These are phyloP conservation scores for Chlamydotis undulata DNA, from an alignment of 2,113 vertebrate genomes.

Conservation along the genomic window DNA sequence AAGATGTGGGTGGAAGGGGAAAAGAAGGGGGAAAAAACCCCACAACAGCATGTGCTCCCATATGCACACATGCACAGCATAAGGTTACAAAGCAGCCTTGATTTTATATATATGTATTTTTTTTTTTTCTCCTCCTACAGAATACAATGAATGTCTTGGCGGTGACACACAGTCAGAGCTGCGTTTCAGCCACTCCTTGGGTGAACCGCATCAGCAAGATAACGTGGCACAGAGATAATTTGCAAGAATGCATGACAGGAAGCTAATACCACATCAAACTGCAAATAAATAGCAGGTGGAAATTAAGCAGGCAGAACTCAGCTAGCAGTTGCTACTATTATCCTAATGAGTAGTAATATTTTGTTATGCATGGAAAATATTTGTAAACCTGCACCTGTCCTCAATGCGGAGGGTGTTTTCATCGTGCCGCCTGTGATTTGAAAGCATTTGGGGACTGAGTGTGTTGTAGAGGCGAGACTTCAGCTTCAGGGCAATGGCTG, in stretches of 20 bases:
- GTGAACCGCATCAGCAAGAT: constrained; percentile 17
- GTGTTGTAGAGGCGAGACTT: not conserved
- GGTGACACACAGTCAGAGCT: not conserved
- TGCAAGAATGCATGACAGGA: constrained; percentile 38
- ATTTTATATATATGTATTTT: not conserved
- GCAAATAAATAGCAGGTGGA: constrained; percentile 37
- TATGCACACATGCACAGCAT: not conserved
- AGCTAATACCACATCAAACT: constrained; percentile 62
- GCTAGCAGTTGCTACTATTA: constrained; percentile 51
- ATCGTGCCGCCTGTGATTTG: not conserved
- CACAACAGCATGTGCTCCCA: not conserved
- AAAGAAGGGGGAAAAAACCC: not conserved
- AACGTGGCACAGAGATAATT: not conserved
- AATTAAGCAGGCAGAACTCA: constrained; percentile 49
- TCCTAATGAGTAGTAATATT: constrained; percentile 29
- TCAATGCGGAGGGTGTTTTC: not conserved
- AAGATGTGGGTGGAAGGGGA: not conserved
- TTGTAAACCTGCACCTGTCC: not conserved
- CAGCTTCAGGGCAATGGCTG: not conserved
- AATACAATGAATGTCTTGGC: not conserved
- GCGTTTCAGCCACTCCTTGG: constrained; percentile 47
- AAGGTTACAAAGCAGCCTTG: not conserved
- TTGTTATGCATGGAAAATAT: not conserved
- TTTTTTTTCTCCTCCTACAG: not conserved
- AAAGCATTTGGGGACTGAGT: not conserved